Conservation (phyloP, 2,113 vertebrate genomes). For the Larimichthys crocea region DNA sequence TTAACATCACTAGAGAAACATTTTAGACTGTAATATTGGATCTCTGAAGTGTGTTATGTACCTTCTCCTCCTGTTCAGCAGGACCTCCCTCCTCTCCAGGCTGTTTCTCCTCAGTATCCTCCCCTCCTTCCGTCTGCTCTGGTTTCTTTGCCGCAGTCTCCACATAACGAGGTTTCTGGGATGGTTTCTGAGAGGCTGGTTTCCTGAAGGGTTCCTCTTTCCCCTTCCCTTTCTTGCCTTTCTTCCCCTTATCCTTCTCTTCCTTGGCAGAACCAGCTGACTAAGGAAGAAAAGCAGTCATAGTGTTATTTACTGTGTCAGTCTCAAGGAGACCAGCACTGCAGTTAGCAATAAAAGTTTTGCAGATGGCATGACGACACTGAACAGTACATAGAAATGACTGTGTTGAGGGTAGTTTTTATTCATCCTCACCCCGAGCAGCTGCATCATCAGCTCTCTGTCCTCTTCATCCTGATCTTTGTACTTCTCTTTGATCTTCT, state of each 20-base stretch:
- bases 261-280: slow-evolving; percentile 92
- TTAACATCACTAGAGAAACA: not conserved
- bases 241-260: slow-evolving; percentile 90
- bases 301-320: not conserved
- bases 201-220: slow-evolving; percentile 88
- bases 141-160: slow-evolving; percentile 63
- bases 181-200: slow-evolving; percentile 78
- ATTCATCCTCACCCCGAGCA: slow-evolving; percentile 89
- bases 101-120: slow-evolving; percentile 66
- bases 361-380: not conserved
- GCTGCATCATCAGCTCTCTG: slow-evolving; percentile 95
- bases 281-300: slow-evolving; percentile 64
- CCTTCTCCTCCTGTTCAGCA: slow-evolving; percentile 88
- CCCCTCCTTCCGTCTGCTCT: slow-evolving; percentile 54
- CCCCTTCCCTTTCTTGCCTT: slow-evolving; percentile 90
- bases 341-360: not conserved
- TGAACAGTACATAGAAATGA: not conserved
- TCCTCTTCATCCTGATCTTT: slow-evolving; percentile 99
- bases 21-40: not conserved
- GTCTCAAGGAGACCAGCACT: not conserved
- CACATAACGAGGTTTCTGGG: slow-evolving; percentile 68
- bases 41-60: slow-evolving; percentile 49
- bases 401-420: not conserved
- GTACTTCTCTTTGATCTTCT: slow-evolving; percentile 99
- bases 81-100: slow-evolving; percentile 74